These are phyloP conservation scores for Pemphigus obesinymphae DNA, from an alignment of 1,140 invertebrate genomes.

Conservation along the genomic window DNA sequence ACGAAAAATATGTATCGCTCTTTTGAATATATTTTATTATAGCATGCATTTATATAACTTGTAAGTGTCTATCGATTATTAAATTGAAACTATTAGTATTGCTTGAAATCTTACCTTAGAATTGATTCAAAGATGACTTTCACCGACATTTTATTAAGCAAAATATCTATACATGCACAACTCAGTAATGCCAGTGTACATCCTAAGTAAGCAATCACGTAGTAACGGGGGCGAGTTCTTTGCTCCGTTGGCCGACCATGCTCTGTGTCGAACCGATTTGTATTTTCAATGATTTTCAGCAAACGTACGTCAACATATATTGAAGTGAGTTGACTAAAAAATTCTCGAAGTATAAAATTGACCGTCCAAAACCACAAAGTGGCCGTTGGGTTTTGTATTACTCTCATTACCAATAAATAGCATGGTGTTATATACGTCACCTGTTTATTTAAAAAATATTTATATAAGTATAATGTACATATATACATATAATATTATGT, in stretches of 20 bases:
- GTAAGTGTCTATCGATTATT: no score
- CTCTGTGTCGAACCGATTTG: background rate
- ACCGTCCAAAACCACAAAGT: conserved; percentile 5
- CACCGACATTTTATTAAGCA: background rate
- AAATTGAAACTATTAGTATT: no score
- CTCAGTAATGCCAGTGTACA: background rate
- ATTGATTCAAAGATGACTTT: background rate
- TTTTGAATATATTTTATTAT: no score
- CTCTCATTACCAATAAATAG: background rate
- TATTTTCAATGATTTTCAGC: conserved; percentile 8
- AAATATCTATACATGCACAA: background rate
- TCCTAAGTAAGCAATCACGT: background rate
- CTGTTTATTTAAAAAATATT: background rate
- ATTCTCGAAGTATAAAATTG: background rate
- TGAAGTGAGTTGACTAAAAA: background rate
- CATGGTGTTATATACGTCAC: background rate
- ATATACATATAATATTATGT: no score
- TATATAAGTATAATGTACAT: no score
- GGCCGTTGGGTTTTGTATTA: background rate
- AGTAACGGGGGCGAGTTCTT: background rate
- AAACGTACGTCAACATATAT: background rate
- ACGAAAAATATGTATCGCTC: no score
- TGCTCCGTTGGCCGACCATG: background rate
- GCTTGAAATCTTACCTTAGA: background rate
- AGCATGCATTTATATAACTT: no score